Conservation (phyloP, 1,140 invertebrate species). For the Scaptomyza hsui region DNA sequence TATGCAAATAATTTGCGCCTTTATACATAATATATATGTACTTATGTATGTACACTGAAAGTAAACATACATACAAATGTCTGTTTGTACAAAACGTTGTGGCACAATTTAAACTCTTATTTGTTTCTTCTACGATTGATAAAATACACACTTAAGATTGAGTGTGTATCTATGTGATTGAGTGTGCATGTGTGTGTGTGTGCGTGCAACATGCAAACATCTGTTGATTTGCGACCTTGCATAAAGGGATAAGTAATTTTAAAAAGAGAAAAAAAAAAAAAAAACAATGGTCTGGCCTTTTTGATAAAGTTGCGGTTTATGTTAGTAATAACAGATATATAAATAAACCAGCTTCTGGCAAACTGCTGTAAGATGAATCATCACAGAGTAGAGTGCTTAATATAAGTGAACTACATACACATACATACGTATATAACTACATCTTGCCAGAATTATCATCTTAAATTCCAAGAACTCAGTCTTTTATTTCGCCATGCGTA, state of each 20-base stretch:
- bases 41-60: constrained; percentile 27
- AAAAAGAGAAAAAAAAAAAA: neutral
- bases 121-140: constrained; percentile 40
- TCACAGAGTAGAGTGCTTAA: neutral
- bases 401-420: neutral
- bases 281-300: neutral
- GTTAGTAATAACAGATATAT: constrained; percentile 6
- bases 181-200: neutral
- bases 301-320: constrained; percentile 1
- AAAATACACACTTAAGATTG: constrained; percentile 6
- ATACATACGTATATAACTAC: neutral
- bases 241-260: constrained; percentile 36
- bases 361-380: constrained; percentile 17
- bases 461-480: neutral
- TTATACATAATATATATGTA: constrained; percentile 1
- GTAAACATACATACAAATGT: constrained; percentile 24
- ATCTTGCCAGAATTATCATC: neutral
- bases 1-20: neutral
- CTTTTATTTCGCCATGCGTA: neutral
- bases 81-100: neutral
- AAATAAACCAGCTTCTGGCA: neutral
- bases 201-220: constrained; percentile 38
- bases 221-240: constrained; percentile 61
- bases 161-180: neutral
- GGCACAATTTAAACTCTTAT: constrained; percentile 41